Evolutionary conservation across 2,797 vertebrate genomes (phyloP).

Genomic region (Sardinella longiceps): DNA sequence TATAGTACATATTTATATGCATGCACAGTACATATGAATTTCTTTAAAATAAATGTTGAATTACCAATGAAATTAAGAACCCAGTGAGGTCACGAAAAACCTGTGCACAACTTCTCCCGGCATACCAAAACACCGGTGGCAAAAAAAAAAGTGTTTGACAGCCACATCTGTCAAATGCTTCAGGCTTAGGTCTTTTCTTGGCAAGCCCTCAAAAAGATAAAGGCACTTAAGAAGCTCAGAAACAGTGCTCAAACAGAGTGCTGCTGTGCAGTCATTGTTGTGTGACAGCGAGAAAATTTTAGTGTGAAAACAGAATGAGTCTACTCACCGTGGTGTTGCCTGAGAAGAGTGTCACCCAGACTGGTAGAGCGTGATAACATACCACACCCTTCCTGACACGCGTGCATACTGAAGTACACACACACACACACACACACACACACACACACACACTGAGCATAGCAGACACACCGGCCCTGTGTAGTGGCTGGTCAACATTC

Average conservation of each 20-base stretch:
- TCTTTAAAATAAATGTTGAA: background rate
- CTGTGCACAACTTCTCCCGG: background rate
- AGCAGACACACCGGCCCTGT: slow-evolving; percentile 28
- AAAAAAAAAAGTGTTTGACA: background rate
- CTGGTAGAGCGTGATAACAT: slow-evolving; percentile 41
- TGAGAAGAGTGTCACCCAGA: slow-evolving; percentile 33
- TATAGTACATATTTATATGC: background rate
- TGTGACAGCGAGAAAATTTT: background rate
- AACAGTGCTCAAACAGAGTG: background rate
- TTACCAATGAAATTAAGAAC: background rate
- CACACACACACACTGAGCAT: background rate
- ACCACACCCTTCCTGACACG: slow-evolving; percentile 41
- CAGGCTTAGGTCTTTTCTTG: background rate
- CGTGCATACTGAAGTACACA: background rate
- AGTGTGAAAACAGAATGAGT: background rate
- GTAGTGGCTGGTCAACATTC: slow-evolving; percentile 42
- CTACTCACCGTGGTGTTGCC: slow-evolving; percentile 47
- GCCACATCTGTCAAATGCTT: background rate
- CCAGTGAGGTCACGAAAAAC: background rate
- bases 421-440: slow-evolving; percentile 9
- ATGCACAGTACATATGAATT: background rate
- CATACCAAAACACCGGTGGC: background rate
- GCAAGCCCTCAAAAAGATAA: background rate
- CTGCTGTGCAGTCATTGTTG: background rate
- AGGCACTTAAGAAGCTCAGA: slow-evolving; percentile 6